Conservation (phyloP, 1,140 invertebrate genomes). For the Tetraneura akinire region DNA sequence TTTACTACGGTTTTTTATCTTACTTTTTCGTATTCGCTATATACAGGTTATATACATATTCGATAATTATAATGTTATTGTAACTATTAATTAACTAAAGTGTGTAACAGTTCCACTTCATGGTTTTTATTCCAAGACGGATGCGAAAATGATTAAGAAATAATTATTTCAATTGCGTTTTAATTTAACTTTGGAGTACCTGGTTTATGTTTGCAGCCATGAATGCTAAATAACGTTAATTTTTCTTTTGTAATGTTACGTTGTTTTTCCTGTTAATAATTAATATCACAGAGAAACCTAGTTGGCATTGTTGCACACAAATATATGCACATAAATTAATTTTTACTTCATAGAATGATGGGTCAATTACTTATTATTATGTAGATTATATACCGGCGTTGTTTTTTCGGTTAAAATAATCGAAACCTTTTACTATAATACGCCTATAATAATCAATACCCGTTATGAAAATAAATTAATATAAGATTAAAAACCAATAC, state of each 20-base stretch:
- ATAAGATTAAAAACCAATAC: too few species aligned
- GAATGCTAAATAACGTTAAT: neutral
- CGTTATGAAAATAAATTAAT: neutral
- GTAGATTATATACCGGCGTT: slow-evolving; percentile 3
- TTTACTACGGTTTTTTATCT: neutral
- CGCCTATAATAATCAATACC: slow-evolving; percentile 11
- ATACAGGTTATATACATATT: too few species aligned
- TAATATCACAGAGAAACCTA: neutral
- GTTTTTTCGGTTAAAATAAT: neutral
- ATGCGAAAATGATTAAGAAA: slow-evolving; percentile 19
- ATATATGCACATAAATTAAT: too few species aligned
- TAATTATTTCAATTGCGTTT: slow-evolving; percentile 9
- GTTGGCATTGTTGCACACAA: too few species aligned
- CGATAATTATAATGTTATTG: neutral
- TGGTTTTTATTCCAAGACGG: slow-evolving; percentile 1
- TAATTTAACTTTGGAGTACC: neutral
- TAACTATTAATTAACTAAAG: slow-evolving; percentile 10
- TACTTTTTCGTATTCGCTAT: too few species aligned
- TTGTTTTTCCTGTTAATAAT: neutral
- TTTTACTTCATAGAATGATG: too few species aligned
- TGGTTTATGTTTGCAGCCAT: neutral
- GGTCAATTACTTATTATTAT: too few species aligned
- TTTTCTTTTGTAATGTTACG: neutral
- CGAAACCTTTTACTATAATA: neutral
- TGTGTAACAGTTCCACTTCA: slow-evolving; percentile 4